phyloP scores from a whole-genome alignment of 2,888 invertebrate species.

The Lagria hirta region DNA sequence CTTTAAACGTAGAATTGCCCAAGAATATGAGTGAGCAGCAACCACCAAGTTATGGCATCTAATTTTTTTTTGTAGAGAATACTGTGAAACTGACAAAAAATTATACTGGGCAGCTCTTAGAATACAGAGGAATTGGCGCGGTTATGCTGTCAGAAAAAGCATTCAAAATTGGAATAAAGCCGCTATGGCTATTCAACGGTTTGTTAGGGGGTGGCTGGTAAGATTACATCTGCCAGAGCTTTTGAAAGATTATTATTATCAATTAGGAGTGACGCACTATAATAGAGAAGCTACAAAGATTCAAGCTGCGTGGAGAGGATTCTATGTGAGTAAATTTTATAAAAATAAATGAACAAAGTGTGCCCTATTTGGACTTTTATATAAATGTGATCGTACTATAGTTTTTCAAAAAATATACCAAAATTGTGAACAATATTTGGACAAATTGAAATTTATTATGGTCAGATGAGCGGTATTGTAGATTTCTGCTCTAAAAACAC shows the following conservation, averaged over 20 bases:
- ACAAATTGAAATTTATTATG: constrained; percentile 10
- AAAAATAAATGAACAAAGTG: constrained; percentile 8
- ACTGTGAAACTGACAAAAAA: constrained; percentile 30
- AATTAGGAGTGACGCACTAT: constrained; percentile 32
- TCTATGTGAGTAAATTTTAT: too few species aligned
- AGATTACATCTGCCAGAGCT: constrained; percentile 36
- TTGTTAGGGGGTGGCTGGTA: constrained; percentile 45
- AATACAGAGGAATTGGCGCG: constrained; percentile 47
- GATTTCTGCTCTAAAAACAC: too few species aligned
- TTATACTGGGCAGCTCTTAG: constrained; percentile 42
- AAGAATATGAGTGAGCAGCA: background rate
- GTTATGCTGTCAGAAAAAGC: constrained; percentile 39
- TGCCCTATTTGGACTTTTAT: background rate
- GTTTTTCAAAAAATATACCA: constrained; percentile 1
- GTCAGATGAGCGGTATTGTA: too few species aligned
- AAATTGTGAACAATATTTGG: background rate
- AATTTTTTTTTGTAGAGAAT: constrained; percentile 14
- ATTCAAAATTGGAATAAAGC: constrained; percentile 36
- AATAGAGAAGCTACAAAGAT: constrained; percentile 46
- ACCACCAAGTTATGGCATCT: constrained; percentile 3
- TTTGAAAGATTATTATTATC: constrained; percentile 33
- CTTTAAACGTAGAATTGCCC: background rate
- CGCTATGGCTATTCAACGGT: constrained; percentile 46
- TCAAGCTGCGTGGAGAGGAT: constrained; percentile 49
- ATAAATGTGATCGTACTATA: background rate